Conservation (phyloP, 2,797 vertebrate species). For the Triplophysa yarkandensis region DNA sequence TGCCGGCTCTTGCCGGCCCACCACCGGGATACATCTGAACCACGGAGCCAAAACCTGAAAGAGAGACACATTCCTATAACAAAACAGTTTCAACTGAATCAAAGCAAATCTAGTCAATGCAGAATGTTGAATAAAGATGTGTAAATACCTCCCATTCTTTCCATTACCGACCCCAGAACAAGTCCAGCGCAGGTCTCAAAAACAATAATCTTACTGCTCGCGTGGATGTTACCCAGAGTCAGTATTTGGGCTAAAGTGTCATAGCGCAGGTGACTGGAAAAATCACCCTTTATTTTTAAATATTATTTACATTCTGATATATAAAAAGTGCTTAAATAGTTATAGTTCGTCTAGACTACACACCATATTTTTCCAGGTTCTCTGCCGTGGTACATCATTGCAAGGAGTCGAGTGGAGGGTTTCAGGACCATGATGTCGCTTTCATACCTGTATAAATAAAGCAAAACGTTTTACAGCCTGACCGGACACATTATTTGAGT, state of each 20-base stretch:
- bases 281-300: not conserved
- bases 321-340: too few relatives aligned
- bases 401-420: constrained; percentile 91
- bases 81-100: not conserved
- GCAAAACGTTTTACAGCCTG: not conserved
- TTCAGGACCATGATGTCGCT: constrained; percentile 86
- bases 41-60: constrained; percentile 89
- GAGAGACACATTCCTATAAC: not conserved
- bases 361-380: constrained; percentile 98
- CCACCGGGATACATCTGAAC: constrained; percentile 94
- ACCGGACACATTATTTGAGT: too few relatives aligned
- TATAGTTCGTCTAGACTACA: constrained; percentile 53
- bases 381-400: constrained; percentile 95
- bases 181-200: constrained; percentile 95
- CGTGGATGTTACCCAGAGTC: constrained; percentile 89
- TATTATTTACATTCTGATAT: too few relatives aligned
- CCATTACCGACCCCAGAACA: constrained; percentile 92
- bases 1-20: constrained; percentile 86
- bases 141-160: constrained; percentile 91
- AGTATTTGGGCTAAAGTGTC: constrained; percentile 95
- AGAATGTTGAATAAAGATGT: not conserved
- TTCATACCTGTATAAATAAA: constrained; percentile 83
- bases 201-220: constrained; percentile 92
- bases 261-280: constrained; percentile 89
- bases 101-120: not conserved